These are phyloP conservation scores for Papio anubis DNA, from an alignment of 2,113 vertebrate species.

Conservation along the genomic window DNA sequence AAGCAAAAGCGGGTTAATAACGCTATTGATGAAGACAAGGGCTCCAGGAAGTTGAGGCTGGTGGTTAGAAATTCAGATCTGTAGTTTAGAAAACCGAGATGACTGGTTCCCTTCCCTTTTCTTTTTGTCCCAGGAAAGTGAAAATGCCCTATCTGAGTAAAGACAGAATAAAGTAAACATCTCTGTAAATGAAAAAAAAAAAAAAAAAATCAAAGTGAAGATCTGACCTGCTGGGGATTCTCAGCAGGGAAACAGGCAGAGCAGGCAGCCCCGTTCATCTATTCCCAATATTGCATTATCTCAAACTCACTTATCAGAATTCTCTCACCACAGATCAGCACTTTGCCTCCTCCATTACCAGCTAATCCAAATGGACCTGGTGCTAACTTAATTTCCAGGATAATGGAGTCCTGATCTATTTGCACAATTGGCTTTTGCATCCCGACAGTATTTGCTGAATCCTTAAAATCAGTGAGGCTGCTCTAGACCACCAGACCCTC, in stretches of 20 bases:
- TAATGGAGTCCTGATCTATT: constrained; percentile 41
- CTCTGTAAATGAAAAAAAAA: neutral
- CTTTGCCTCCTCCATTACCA: constrained; percentile 61
- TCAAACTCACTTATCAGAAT: constrained; percentile 49
- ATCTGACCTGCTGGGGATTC: constrained; percentile 29
- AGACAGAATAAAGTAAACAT: constrained; percentile 34
- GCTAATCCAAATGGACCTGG: constrained; percentile 68
- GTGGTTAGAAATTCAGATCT: neutral
- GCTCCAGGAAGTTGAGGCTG: neutral
- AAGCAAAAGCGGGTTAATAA: neutral
- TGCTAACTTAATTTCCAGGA: constrained; percentile 69
- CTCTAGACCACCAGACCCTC: neutral
- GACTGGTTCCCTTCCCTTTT: neutral
- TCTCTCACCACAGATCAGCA: constrained; percentile 64
- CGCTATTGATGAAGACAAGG: neutral
- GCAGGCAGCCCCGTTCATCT: neutral
- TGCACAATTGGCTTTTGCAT: constrained; percentile 38
- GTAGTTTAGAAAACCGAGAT: neutral
- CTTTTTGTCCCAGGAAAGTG: neutral
- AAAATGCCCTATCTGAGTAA: constrained; percentile 8
- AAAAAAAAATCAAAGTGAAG: constrained; percentile 14
- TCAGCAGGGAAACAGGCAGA: neutral
- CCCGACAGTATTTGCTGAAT: constrained; percentile 58
- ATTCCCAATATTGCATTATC: constrained; percentile 54
- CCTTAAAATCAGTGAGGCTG: constrained; percentile 4